Base-by-base conservation (phyloP, 2,888 invertebrate species). In the Spialia ferax region DNA sequence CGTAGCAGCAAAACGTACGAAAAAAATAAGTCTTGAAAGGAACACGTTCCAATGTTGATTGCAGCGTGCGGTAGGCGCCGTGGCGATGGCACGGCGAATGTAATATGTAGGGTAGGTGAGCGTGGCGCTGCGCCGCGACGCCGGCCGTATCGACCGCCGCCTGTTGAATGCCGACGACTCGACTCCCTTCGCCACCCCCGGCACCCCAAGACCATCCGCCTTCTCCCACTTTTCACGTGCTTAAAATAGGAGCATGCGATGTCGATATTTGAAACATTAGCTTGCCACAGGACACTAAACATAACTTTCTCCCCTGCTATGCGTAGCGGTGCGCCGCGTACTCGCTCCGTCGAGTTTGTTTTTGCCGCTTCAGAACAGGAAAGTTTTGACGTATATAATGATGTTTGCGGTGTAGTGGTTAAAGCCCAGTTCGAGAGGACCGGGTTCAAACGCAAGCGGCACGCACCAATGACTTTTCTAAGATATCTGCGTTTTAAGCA, bases 211-310 rank as follows among this genome's bases (percentile, higher is more conserved):
- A 84, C 84, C 83, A 79, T 79, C 80, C 79, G 82, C 83, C 84
- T 76, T 79, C 86, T 86, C 79, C 79, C 80, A 88, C 87, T 89
- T 91, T 91, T 91, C 91, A 92, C 89, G 87, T 91, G 91, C 90
- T 91, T 86, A 92, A 93, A 93, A 93, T 93, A 93, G 91, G 88
- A 88, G 83, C 87, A 84, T 87, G 87, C 85, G 86, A 84, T 91
- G 89, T 89, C 92, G 91, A 92, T 92, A 89, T 91, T 91, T 86
- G 85, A 89, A 86, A 88, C 86, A 91, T 89, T 89, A 87, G 84
- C 87, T 83, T 80, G 76, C 78, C 78, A 84, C 81, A 84, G 86
- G 85, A 85, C 85, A 85, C 81, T 85, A 79, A 81, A 57, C 59
- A 80, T 81, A 69, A 71, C 71, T 73, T 73, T 72, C 67, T 68